phyloP scores from a whole-genome alignment of 2,888 invertebrate genomes.

The Parthenolecanium corni region DNA sequence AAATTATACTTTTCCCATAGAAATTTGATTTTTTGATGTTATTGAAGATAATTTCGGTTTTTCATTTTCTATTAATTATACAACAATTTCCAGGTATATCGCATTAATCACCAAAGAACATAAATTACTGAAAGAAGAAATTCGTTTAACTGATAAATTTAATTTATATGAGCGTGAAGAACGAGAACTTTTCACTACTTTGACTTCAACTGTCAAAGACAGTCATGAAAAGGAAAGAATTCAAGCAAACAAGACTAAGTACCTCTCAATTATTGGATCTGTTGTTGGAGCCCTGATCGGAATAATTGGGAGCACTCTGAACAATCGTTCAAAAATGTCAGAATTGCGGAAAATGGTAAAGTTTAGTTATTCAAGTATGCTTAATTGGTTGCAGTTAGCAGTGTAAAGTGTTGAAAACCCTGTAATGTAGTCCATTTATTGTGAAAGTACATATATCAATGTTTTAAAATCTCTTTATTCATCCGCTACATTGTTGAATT shows the following conservation, averaged over 20 bases:
- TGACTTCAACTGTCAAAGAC: conserved; percentile 59
- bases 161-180: conserved; percentile 59
- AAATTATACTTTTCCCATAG: too few species aligned
- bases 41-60: background rate
- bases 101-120: conserved; percentile 49
- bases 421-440: too few species aligned
- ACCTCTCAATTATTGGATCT: conserved; percentile 66
- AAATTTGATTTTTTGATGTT: too few species aligned
- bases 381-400: too few species aligned
- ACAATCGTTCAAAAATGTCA: conserved; percentile 52
- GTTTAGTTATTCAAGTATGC: too few species aligned
- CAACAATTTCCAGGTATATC: conserved; percentile 38
- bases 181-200: conserved; percentile 56
- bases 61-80: background rate
- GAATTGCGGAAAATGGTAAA: conserved; percentile 50
- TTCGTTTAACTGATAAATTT: conserved; percentile 46
- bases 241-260: conserved; percentile 71
- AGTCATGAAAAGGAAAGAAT: conserved; percentile 73
- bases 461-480: background rate
- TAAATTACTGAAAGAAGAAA: conserved; percentile 43
- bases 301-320: conserved; percentile 53
- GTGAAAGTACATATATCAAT: too few species aligned
- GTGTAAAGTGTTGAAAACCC: too few species aligned
- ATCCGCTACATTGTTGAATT: too few species aligned
- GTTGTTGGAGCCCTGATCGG: conserved; percentile 54